Conservation (phyloP, 2,888 invertebrate genomes). For the Ormyrus nitidulus region DNA sequence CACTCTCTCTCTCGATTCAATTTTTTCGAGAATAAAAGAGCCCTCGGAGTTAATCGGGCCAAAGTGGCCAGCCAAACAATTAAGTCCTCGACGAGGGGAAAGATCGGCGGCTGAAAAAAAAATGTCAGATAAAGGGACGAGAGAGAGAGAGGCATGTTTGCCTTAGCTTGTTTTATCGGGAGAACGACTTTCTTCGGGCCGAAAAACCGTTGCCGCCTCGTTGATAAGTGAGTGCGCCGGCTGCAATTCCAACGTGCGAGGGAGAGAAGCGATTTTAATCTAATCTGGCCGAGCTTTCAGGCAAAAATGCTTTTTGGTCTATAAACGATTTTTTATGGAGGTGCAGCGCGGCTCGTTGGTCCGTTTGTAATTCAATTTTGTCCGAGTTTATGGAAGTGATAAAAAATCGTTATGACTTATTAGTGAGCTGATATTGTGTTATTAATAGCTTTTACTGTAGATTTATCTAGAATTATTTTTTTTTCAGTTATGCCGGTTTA, state of each 20-base stretch:
- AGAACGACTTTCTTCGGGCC: too few relatives aligned
- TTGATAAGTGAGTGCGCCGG: conserved; percentile 18
- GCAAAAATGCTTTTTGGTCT: conserved; percentile 19
- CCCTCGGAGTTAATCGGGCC: background rate
- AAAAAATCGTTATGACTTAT: background rate
- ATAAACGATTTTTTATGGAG: background rate
- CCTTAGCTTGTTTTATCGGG: too few relatives aligned
- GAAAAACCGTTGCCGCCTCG: background rate
- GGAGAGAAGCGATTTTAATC: conserved; percentile 33
- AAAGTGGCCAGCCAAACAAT: conserved; percentile 3
- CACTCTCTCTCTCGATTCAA: too few relatives aligned
- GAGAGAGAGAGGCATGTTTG: too few relatives aligned
- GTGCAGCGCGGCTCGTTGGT: too few relatives aligned
- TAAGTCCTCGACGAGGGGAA: background rate
- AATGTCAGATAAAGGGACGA: too few relatives aligned
- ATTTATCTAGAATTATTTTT: too few relatives aligned
- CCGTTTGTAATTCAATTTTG: background rate
- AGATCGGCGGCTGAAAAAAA: too few relatives aligned
- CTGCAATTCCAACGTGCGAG: conserved; percentile 11
- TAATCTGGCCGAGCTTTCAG: conserved; percentile 26
- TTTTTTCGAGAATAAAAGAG: too few relatives aligned
- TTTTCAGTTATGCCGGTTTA: too few relatives aligned
- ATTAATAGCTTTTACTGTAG: too few relatives aligned
- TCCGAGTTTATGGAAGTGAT: background rate
- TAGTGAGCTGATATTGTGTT: too few relatives aligned